phyloP scores from a whole-genome alignment of 2,888 invertebrate species.

The Acanthosepion esculentum region DNA sequence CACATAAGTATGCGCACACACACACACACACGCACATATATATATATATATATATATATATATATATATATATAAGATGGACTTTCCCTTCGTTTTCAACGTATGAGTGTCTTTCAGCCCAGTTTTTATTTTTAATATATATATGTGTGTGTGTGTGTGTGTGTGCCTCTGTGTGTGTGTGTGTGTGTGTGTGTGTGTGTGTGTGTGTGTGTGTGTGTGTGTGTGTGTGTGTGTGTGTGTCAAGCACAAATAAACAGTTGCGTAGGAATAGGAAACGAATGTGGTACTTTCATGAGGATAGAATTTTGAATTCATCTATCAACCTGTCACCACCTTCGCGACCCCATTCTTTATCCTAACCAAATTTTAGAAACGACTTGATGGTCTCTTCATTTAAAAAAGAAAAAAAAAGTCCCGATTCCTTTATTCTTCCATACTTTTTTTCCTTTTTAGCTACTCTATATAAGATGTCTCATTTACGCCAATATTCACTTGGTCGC shows the following conservation, averaged over 20 bases:
- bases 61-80: background rate
- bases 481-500: background rate
- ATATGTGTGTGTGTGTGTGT: background rate
- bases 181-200: too few species aligned
- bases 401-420: background rate
- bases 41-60: background rate
- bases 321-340: background rate
- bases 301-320: too few species aligned
- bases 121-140: too few species aligned
- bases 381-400: background rate
- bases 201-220: background rate
- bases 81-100: background rate
- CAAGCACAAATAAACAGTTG: too few species aligned
- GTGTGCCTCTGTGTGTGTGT: too few species aligned
- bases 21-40: background rate
- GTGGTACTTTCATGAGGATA: too few species aligned
- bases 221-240: too few species aligned
- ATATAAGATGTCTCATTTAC: background rate
- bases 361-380: background rate
- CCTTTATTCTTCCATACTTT: background rate
- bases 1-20: background rate
- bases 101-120: background rate
- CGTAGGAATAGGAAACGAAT: too few species aligned
- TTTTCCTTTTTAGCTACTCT: background rate
- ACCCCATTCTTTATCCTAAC: background rate